Percentiles rank a stretch among this genome's conserved stretches.
phyloP scores from a whole-genome alignment of 2,797 vertebrate species.

The Melanotaenia maccullochi region DNA sequence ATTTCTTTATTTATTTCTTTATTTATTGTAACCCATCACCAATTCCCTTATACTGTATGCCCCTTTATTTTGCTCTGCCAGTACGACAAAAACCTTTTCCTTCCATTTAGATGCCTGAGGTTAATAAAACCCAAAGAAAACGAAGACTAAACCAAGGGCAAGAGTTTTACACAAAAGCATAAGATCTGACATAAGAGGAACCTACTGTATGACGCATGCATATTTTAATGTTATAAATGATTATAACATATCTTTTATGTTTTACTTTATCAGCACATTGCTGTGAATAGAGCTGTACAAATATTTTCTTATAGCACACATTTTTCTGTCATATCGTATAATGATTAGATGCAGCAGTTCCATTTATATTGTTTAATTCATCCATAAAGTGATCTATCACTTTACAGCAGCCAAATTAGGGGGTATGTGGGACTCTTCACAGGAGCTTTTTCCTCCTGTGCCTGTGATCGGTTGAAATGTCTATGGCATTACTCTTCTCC shows the following conservation, averaged over 20 bases:
- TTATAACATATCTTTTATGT: too few relatives aligned
- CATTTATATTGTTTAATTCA: slow-evolving; percentile 65
- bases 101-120: slow-evolving; percentile 68
- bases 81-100: slow-evolving; percentile 72
- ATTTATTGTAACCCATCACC: slow-evolving; percentile 41
- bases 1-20: slow-evolving; percentile 34
- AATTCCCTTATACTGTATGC: slow-evolving; percentile 48
- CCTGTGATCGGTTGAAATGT: slow-evolving; percentile 60
- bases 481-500: slow-evolving; percentile 46
- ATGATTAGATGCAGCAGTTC: slow-evolving; percentile 44
- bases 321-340: slow-evolving; percentile 40
- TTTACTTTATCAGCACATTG: too few relatives aligned
- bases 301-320: slow-evolving; percentile 47
- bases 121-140: slow-evolving; percentile 56
- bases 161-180: slow-evolving; percentile 21
- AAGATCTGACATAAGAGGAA: slow-evolving; percentile 42
- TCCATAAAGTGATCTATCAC: slow-evolving; percentile 57
- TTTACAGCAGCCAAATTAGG: slow-evolving; percentile 11
- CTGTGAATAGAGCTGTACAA: slow-evolving; percentile 43
- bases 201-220: slow-evolving; percentile 28
- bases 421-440: slow-evolving; percentile 32
- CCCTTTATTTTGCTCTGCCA: slow-evolving; percentile 55
- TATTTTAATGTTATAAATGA: slow-evolving; percentile 48
- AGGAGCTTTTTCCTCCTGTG: slow-evolving; percentile 37
- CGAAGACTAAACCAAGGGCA: slow-evolving; percentile 18